Base-by-base conservation (phyloP, 2,797 vertebrate genomes). In the Takifugu ocellatus region DNA sequence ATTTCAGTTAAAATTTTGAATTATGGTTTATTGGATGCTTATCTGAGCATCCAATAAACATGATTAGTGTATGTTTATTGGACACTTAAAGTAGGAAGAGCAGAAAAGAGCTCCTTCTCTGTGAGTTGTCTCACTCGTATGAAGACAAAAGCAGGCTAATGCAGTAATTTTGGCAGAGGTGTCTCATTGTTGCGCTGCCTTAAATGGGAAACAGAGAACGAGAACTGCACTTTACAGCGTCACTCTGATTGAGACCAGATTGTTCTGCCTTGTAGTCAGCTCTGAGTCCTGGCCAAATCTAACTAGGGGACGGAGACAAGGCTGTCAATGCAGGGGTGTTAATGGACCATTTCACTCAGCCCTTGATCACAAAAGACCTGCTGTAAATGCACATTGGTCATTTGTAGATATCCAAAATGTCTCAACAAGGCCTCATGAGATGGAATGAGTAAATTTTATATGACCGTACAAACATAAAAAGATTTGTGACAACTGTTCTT, bases 211-310 rank as follows among this genome's bases (percentile, higher is more conserved):
- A 86, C 79, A 81, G 80, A 84, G 80, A 82, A 72, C 72, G 73
- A 85, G 86, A 73, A 74, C 75, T 85, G 75, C 72, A 82, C 87
- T 89, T 86, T 82, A 87, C 85, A 86, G 82, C 87, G 87, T 69
- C 83, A 82, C 76, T 84, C 82, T 91, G 90, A 91, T 92, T 91
- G 91, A 83, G 86, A 76, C 84, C 90, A 91, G 89, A 89, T 84
- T 86, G 69, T 78, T 77, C 86, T 80, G 76, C 76, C 65, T 21
- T 75, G 74, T 72, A 67, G 79, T 81, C 77, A 75, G 73, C 78
- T 78, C 77, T 84, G 86, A 87, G 81, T 51, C 64, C 54, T 65
- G 47, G 83, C 84, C 86, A 88, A 78, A 63, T 87, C 78, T 73
- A 77, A 69, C 69, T 79, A 78, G 75, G 79, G 81, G 81, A 87